These are phyloP conservation scores for Meta bourneti DNA, from an alignment of 2,888 invertebrate species.

Conservation along the genomic window DNA sequence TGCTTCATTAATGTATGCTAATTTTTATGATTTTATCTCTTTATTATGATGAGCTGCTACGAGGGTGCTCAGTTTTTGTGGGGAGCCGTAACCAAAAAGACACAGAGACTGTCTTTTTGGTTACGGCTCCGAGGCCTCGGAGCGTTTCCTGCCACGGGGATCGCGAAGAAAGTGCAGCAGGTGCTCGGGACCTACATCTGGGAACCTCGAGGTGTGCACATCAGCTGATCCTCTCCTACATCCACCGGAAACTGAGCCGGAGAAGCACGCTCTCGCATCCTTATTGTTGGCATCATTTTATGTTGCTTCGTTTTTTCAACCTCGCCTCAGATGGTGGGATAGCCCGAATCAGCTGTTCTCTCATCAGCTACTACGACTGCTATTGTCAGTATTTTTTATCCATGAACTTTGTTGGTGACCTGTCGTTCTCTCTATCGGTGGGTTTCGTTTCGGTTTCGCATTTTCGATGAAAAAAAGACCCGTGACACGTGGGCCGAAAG, in stretches of 20 bases:
- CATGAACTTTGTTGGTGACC: background rate
- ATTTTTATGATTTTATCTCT: background rate
- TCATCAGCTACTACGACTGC: background rate
- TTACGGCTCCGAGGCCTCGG: background rate
- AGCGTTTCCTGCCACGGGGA: constrained; percentile 15
- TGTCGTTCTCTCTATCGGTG: background rate
- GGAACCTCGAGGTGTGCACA: constrained; percentile 25
- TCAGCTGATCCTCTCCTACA: constrained; percentile 53
- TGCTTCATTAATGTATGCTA: background rate
- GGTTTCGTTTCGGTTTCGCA: background rate
- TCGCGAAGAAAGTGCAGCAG: constrained; percentile 35
- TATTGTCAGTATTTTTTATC: too few species aligned
- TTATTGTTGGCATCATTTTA: constrained; percentile 18
- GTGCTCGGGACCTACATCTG: constrained; percentile 20
- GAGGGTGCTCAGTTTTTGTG: background rate
- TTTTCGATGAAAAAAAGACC: too few species aligned
- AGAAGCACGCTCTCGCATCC: background rate
- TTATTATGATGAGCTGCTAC: too few species aligned
- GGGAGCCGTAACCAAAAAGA: background rate
- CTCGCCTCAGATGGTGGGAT: background rate
- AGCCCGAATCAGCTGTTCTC: constrained; percentile 33
- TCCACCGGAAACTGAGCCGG: constrained; percentile 44
- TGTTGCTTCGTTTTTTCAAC: too few species aligned
- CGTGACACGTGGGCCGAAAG: too few species aligned
- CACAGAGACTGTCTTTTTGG: background rate